A percentile compares a stretch with the other conserved stretches of the same genome.
Evolutionary conservation across 1,140 invertebrate genomes (phyloP).

Genomic region (Pogonomyrmex barbatus): DNA sequence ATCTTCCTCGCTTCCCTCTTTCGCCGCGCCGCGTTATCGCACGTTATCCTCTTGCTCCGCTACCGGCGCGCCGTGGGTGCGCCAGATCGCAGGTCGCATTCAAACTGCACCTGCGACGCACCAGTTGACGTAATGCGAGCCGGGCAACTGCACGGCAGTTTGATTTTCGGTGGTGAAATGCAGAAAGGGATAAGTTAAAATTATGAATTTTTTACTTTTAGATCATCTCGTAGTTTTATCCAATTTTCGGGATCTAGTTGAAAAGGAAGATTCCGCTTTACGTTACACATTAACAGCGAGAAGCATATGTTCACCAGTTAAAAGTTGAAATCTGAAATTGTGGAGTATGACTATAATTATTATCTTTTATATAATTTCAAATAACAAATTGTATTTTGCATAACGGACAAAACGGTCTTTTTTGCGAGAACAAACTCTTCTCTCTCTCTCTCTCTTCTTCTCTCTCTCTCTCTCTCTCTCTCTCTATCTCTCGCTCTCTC

Average conservation of each 20-base stretch:
- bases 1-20: slow-evolving; percentile 55
- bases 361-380: slow-evolving; percentile 8
- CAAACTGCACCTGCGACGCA: slow-evolving; percentile 75
- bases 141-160: slow-evolving; percentile 18
- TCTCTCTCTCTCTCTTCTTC: slow-evolving; percentile 18
- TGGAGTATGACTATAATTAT: neutral
- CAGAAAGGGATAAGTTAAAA: neutral
- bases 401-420: slow-evolving; percentile 54
- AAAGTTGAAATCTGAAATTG: neutral
- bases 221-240: neutral
- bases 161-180: neutral
- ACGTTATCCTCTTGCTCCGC: slow-evolving; percentile 12
- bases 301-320: neutral
- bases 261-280: neutral
- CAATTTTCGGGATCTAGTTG: neutral
- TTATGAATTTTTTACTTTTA: neutral
- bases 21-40: slow-evolving; percentile 30
- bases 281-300: neutral
- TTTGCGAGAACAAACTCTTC: slow-evolving; percentile 57
- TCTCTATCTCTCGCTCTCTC: slow-evolving; percentile 40
- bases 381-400: slow-evolving; percentile 1
- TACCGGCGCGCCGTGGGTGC: slow-evolving; percentile 36
- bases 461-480: slow-evolving; percentile 13
- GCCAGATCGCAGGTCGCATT: slow-evolving; percentile 73
- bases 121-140: slow-evolving; percentile 76